These are phyloP conservation scores for Sarcoramphus papa DNA, from an alignment of 2,797 vertebrate species.

Conservation along the genomic window DNA sequence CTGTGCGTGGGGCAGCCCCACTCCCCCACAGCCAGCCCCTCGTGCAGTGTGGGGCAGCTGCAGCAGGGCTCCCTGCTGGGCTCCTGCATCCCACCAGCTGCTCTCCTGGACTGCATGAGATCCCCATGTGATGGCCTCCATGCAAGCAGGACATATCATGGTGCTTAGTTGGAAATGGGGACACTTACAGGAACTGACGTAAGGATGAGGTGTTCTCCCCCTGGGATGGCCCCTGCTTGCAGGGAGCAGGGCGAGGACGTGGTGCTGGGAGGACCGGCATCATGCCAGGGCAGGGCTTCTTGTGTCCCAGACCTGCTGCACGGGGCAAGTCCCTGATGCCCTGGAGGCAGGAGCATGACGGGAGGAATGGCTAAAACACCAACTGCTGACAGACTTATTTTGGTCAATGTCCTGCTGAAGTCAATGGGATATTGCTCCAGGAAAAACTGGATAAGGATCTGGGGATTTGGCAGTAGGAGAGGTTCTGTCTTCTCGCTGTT, in stretches of 20 bases:
- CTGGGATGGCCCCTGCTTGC: background rate
- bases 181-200: fast-evolving
- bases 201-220: background rate
- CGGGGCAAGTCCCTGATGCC: background rate
- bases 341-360: background rate
- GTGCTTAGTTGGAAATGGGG: background rate
- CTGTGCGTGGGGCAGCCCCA: background rate
- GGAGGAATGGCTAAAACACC: background rate
- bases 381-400: constrained; percentile 7
- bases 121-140: background rate
- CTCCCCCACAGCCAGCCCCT: background rate
- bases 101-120: background rate
- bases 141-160: fast-evolving
- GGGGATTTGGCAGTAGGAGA: constrained; percentile 24
- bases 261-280: background rate
- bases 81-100: background rate
- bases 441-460: constrained; percentile 45
- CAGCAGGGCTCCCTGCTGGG: background rate
- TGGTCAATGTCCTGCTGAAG: constrained; percentile 1
- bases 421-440: constrained; percentile 19
- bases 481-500: background rate
- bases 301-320: background rate
- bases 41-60: background rate
- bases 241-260: background rate
- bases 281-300: background rate